Percentiles rank a stretch among this genome's conserved stretches.
phyloP scores from a whole-genome alignment of 2,797 vertebrate genomes.

The Poeciliopsis gracilis region DNA sequence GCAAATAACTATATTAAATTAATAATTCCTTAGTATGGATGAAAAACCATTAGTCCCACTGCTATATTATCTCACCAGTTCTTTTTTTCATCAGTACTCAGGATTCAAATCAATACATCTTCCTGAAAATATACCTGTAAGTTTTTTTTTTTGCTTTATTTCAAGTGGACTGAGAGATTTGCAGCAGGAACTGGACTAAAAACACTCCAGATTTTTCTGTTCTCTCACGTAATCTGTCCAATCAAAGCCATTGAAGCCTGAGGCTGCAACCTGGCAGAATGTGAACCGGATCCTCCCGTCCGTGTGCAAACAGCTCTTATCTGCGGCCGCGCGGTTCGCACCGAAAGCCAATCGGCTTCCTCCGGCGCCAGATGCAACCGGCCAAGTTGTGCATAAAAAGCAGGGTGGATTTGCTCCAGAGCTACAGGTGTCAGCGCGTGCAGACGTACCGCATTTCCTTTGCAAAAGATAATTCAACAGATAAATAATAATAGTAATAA shows the following conservation, averaged over 20 bases:
- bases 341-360: slow-evolving; percentile 52
- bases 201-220: background rate
- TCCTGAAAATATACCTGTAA: background rate
- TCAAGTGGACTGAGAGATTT: no score
- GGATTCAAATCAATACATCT: no score
- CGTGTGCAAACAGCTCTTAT: slow-evolving; percentile 51
- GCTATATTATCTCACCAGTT: no score
- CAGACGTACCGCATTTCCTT: slow-evolving; percentile 63
- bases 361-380: slow-evolving; percentile 31
- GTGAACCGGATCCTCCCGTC: slow-evolving; percentile 14
- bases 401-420: slow-evolving; percentile 50
- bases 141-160: background rate
- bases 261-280: background rate
- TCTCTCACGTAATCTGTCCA: background rate
- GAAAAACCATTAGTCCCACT: no score
- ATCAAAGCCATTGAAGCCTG: background rate
- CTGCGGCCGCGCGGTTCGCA: slow-evolving; percentile 27
- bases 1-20: no score
- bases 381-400: slow-evolving; percentile 51
- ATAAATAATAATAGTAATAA: no score
- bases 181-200: background rate
- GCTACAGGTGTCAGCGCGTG: slow-evolving; percentile 68
- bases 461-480: slow-evolving; percentile 29
- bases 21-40: no score
- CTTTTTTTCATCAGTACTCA: no score